Base-by-base conservation (phyloP, 2,888 invertebrate genomes). In the Scrobipalpa atriplicella region DNA sequence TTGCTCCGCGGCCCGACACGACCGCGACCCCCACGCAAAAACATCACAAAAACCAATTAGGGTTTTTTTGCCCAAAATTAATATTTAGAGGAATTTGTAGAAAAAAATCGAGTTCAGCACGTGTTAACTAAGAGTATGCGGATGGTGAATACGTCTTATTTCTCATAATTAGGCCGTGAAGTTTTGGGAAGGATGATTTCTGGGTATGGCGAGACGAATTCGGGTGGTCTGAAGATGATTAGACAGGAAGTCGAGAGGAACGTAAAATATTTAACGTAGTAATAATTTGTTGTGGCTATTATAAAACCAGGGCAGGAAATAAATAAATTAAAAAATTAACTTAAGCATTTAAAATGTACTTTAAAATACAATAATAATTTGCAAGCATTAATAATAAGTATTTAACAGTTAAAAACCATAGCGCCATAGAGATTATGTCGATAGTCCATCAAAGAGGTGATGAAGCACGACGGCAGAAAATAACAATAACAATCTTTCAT, bases 1-100 rank as follows among this genome's bases (percentile, higher is more conserved):
- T 91, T 90, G 88, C 87, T 86, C 82, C 78, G 81, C 75, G 77
- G 80, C 80, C 81, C 80, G 81, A 79, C 36, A n/a, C 82, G 80
- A 78, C 79, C 78, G 43, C 77, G 78, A 47, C 16, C 62, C 39
- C 73, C 76, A 79, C 83, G 86, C 85, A 91, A 92, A 92, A 92
- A 92, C 86, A 75, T 74, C 76, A 89, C 87, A 91, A 92, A 92
- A 92, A 91, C 89, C 89, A 92, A 92, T 92, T 92, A 90, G 88
- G 69, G 78, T 81, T 86, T 92, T 92, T 91, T 88, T 83, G 80
- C 64, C 81, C 79, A 78, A 85, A 89, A 89, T 89, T 89, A 89
- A 92, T 89, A 87, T 91, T 90, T 86, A 82, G 79, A 84, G 81
- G 90, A 92, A 90, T 92, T 75, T 69, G 47, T 56, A 66, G 71